Evolutionary conservation across 1,140 invertebrate species (phyloP).

Genomic region (fruit fly (Drosophila melanogaster)): Release_6_plus_ISO1_MT NC_004354.4:6471001-6471500

Average conservation of each 20-base stretch:
- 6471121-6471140: constrained; percentile 6
- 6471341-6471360: constrained; percentile 32
- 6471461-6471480: no score
- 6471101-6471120: not conserved
- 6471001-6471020: constrained; percentile 45
- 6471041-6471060: constrained; percentile 1
- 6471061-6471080: constrained; percentile 23
- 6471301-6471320: constrained; percentile 31
- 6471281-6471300: constrained; percentile 17
- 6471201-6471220: constrained; percentile 81
- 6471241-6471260: not conserved
- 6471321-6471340: constrained; percentile 41
- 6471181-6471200: constrained; percentile 82
- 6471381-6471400: constrained; percentile 50
- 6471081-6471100: not conserved
- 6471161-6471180: constrained; percentile 81
- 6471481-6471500: no score
- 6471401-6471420: constrained; percentile 36
- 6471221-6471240: constrained; percentile 57
- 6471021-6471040: constrained; percentile 7
- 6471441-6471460: no score
- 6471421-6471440: not conserved
- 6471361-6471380: not conserved
- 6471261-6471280: not conserved
- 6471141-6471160: constrained; percentile 74